These are phyloP conservation scores for Cirrhinus mrigala DNA, from an alignment of 2,797 vertebrate species.

Conservation along the genomic window DNA sequence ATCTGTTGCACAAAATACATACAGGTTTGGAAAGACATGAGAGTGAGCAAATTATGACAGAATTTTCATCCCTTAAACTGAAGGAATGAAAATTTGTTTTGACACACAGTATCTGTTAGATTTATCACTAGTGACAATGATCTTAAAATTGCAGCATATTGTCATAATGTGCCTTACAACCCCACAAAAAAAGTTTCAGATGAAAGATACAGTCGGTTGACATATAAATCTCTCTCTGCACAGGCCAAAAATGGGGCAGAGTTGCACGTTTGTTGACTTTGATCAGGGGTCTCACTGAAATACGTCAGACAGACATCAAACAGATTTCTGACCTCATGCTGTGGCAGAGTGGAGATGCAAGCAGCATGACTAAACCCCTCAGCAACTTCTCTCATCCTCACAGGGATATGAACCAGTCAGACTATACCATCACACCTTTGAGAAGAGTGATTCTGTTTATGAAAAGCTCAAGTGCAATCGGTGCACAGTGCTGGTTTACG, in stretches of 20 bases:
- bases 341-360: constrained; percentile 21
- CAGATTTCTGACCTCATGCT: constrained; percentile 52
- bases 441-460: neutral
- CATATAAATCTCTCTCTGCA: constrained; percentile 24
- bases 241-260: constrained; percentile 39
- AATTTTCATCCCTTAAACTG: neutral
- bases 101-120: neutral
- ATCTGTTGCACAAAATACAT: neutral
- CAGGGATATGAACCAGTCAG: constrained; percentile 8
- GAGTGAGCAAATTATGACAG: neutral
- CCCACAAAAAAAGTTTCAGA: neutral
- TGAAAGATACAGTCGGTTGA: constrained; percentile 31
- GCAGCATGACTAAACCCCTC: constrained; percentile 47
- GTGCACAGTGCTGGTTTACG: neutral
- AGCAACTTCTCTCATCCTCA: constrained; percentile 10
- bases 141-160: neutral
- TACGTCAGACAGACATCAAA: constrained; percentile 63
- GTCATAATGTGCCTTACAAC: neutral
- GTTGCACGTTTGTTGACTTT: constrained; percentile 58
- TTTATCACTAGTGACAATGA: neutral
- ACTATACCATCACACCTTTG: constrained; percentile 6
- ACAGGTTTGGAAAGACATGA: neutral
- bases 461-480: neutral
- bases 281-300: constrained; percentile 59
- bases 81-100: neutral